phyloP scores from a whole-genome alignment of 1,140 invertebrate species.

The Drosophila yakuba region DNA sequence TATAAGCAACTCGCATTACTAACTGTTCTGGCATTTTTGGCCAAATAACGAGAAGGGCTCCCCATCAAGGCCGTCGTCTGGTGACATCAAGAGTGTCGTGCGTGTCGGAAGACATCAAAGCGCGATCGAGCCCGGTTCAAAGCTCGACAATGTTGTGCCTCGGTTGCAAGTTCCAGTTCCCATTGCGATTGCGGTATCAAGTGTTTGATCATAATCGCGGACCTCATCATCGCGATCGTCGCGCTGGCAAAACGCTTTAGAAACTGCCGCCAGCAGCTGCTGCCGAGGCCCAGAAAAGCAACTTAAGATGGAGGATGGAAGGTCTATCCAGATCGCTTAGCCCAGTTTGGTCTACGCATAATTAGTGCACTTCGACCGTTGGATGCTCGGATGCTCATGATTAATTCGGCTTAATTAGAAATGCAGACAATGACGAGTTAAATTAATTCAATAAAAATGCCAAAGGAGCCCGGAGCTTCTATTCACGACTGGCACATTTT shows the following conservation, averaged over 20 bases:
- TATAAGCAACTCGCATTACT: neutral
- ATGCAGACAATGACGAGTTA: slow-evolving; percentile 74
- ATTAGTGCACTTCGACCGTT: slow-evolving; percentile 56
- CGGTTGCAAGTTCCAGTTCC: slow-evolving; percentile 32
- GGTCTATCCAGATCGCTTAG: slow-evolving; percentile 47
- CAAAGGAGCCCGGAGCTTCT: slow-evolving; percentile 38
- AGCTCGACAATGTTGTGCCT: slow-evolving; percentile 13
- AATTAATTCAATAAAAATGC: slow-evolving; percentile 83
- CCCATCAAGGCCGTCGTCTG: slow-evolving; percentile 29
- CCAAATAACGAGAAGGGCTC: slow-evolving; percentile 9
- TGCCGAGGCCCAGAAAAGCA: slow-evolving; percentile 21
- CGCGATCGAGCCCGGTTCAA: slow-evolving; percentile 11
- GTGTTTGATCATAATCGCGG: slow-evolving; percentile 75
- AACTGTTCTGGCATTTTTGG: slow-evolving; percentile 41
- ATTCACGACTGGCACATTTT: slow-evolving; percentile 47
- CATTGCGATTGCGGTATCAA: slow-evolving; percentile 49
- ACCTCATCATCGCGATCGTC: slow-evolving; percentile 45
- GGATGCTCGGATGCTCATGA: slow-evolving; percentile 58
- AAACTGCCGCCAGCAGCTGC: slow-evolving; percentile 57
- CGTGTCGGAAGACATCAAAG: slow-evolving; percentile 74
- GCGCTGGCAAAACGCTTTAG: slow-evolving; percentile 65
- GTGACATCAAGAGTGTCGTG: slow-evolving; percentile 61
- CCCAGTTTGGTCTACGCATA: slow-evolving; percentile 71
- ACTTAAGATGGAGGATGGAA: slow-evolving; percentile 8
- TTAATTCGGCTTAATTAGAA: slow-evolving; percentile 83